These are phyloP conservation scores for Bungarus multicinctus DNA, from an alignment of 2,113 vertebrate genomes.

Conservation along the genomic window DNA sequence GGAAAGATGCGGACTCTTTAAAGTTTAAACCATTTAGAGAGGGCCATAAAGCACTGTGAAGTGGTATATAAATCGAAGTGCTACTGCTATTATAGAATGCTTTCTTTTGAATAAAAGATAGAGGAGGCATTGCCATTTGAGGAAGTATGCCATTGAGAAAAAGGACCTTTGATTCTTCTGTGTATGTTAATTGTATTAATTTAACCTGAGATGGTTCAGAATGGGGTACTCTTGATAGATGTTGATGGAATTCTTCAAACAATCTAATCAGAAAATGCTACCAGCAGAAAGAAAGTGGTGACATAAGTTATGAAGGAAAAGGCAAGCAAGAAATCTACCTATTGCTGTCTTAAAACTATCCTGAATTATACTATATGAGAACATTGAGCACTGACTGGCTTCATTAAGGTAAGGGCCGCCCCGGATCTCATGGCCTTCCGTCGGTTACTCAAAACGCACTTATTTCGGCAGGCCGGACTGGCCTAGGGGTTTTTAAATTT, in stretches of 20 bases:
- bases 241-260: not conserved
- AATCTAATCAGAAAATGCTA: not conserved
- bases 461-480: no score
- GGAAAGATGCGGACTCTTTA: no score
- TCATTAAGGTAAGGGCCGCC: no score
- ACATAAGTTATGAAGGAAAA: not conserved
- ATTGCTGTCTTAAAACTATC: not conserved
- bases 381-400: not conserved
- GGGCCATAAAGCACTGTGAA: no score
- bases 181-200: not conserved
- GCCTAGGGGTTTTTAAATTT: no score
- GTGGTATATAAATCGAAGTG: no score
- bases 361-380: not conserved
- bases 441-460: no score
- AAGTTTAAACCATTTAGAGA: no score
- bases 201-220: not conserved
- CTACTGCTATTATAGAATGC: not conserved
- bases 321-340: not conserved
- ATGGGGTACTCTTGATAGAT: not conserved
- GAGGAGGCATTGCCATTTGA: not conserved
- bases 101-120: not conserved
- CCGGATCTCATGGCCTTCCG: no score
- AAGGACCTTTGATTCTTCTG: not conserved
- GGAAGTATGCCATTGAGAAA: not conserved
- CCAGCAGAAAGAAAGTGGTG: not conserved